Evolutionary conservation across 2,797 vertebrate species (phyloP), one percentile per base, ranked within the genome.

Genomic region (Lithobates pipiens): DNA sequence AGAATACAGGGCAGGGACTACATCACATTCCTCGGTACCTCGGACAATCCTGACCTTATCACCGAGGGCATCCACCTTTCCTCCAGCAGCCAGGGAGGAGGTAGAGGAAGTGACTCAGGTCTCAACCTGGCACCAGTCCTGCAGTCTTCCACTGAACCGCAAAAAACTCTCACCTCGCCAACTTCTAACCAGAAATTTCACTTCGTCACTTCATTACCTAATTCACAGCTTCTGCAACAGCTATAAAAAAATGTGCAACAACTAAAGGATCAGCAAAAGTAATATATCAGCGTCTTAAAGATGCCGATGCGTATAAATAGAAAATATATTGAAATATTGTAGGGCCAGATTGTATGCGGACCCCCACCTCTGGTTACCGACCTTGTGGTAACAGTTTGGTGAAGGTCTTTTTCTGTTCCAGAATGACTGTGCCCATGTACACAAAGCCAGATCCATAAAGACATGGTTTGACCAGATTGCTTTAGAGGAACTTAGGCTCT

Each of bases 41-140:
- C 10, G 61, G 57, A 21, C 50, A 78, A 15, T 42, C 29, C 57
- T 50, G 76, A 65, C 54, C 75, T 23, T 42, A 29, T 44, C 54
- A 10, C 46, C 15, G 42, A 65, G 73, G 5, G 57, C 39, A 25
- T 21, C 67, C 84, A 75, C 71, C 61, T 79, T 63, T 78, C 70
- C 25, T 79, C 76, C 44, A 10, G 54, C 54, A 71, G 77, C 32
- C 50, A 36, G 69, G 76, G 78, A 54, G 67, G 68, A 82, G 79
- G 46, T 34, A 42, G 67, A 86, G 78, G 84, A 86, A 76, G 65
- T 86, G 84, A 81, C 54, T 86, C 78, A 86, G 32, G 57, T 15
- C 32, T 13, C 27, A 15, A 57, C 21, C 23, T 85, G 84, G 77
- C 84, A 42, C 5, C 18, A 23, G 15, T 46, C 83, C 67, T 16